Conservation (phyloP, 2,113 vertebrate species). For the Trochalopteron elliotii region DNA sequence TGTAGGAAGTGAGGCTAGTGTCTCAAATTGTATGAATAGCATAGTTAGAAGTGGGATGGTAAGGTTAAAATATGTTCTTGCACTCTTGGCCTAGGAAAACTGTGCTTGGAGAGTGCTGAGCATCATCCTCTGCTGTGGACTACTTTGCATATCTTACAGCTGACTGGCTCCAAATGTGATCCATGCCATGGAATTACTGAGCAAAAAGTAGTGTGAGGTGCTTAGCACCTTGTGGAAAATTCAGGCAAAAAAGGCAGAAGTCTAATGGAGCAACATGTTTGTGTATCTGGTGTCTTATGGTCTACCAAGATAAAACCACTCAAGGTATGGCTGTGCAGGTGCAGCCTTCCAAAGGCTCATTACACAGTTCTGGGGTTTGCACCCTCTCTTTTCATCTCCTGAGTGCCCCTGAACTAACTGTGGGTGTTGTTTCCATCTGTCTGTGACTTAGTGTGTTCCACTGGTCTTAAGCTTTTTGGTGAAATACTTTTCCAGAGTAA, state of each 20-base stretch:
- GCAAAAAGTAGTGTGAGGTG: not conserved
- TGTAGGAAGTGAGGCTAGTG: not conserved
- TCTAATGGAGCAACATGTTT: not conserved
- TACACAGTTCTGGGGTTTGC: not conserved
- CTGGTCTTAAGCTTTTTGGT: not conserved
- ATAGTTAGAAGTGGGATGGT: not conserved
- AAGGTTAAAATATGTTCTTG: not conserved
- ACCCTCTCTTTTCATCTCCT: not conserved
- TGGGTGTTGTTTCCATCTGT: not conserved
- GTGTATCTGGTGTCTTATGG: not conserved
- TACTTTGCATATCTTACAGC: not conserved
- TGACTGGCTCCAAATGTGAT: not conserved
- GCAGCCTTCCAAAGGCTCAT: not conserved
- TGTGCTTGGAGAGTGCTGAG: not conserved
- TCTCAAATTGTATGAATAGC: not conserved
- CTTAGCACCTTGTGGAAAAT: not conserved
- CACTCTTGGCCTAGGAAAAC: not conserved
- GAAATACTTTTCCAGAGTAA: not conserved
- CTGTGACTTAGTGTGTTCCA: not conserved
- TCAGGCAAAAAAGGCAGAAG: not conserved
- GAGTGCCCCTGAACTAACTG: not conserved
- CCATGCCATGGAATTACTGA: fast-evolving
- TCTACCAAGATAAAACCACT: not conserved
- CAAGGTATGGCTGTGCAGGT: not conserved
- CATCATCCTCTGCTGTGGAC: not conserved